Percentiles rank a stretch among this genome's conserved stretches.
phyloP scores from a whole-genome alignment of 2,888 invertebrate species.

The Cheilosia pagana region DNA sequence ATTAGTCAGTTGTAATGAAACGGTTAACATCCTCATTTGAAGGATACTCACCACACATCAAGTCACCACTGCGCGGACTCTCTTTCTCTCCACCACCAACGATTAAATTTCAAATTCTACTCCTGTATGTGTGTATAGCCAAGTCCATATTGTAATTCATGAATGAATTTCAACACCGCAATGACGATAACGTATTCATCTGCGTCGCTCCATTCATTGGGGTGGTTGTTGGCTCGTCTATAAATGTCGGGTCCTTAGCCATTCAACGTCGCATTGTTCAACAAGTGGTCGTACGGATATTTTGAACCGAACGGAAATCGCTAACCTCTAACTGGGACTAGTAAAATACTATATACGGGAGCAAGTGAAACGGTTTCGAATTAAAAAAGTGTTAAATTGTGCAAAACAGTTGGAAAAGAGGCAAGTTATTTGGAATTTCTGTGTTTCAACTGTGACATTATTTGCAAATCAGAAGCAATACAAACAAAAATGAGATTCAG shows the following conservation, averaged over 20 bases:
- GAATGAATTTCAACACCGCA: slow-evolving; percentile 50
- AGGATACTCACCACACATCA: slow-evolving; percentile 52
- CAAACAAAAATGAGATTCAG: background rate
- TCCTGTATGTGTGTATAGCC: slow-evolving; percentile 7
- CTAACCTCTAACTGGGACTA: slow-evolving; percentile 34
- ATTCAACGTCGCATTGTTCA: slow-evolving; percentile 82
- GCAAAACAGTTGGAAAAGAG: slow-evolving; percentile 23
- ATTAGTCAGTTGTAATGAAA: background rate
- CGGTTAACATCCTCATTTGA: slow-evolving; percentile 20
- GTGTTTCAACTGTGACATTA: background rate
- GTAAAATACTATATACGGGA: slow-evolving; percentile 30
- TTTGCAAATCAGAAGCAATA: background rate
- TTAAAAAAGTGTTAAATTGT: slow-evolving; percentile 48
- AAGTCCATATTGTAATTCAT: slow-evolving; percentile 35
- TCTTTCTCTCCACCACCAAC: slow-evolving; percentile 25
- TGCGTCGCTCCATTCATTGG: slow-evolving; percentile 21
- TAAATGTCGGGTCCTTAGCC: slow-evolving; percentile 79
- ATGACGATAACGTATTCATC: slow-evolving; percentile 21
- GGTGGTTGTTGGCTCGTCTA: slow-evolving; percentile 76
- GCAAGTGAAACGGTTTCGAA: slow-evolving; percentile 34
- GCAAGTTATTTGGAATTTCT: slow-evolving; percentile 50
- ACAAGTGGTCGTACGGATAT: slow-evolving; percentile 80
- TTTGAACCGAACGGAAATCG: slow-evolving; percentile 52
- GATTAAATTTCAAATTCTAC: background rate
- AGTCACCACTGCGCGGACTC: slow-evolving; percentile 60